phyloP scores from a whole-genome alignment of 2,888 invertebrate species.

The Masnerella sp. region DNA sequence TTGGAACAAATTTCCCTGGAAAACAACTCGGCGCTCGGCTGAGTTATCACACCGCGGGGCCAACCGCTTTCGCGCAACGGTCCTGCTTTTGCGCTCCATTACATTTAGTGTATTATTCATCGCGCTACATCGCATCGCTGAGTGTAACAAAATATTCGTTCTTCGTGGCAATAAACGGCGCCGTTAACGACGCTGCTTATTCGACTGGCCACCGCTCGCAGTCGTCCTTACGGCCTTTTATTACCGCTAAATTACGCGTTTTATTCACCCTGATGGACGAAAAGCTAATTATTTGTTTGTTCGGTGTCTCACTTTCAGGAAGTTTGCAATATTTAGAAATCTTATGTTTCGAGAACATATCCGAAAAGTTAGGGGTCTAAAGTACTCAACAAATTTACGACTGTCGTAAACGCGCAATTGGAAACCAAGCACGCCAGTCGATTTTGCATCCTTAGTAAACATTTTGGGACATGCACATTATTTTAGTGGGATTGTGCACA shows the following conservation, averaged over 20 bases:
- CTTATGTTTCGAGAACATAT: too few relatives aligned
- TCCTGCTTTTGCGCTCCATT: constrained; percentile 54
- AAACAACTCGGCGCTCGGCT: constrained; percentile 13
- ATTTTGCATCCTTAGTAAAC: too few relatives aligned
- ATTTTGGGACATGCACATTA: too few relatives aligned
- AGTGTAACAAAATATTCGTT: constrained; percentile 75
- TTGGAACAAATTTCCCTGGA: constrained; percentile 27
- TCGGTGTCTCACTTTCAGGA: too few relatives aligned
- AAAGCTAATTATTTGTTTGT: too few relatives aligned
- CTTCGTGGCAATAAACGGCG: constrained; percentile 74
- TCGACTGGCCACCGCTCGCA: constrained; percentile 54
- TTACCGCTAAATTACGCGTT: constrained; percentile 75
- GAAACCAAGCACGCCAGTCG: too few relatives aligned
- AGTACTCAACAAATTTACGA: too few relatives aligned
- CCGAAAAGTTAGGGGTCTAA: too few relatives aligned
- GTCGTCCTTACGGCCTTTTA: constrained; percentile 70
- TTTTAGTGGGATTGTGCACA: too few relatives aligned
- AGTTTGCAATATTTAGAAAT: too few relatives aligned
- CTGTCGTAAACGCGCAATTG: too few relatives aligned
- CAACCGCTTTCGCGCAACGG: constrained; percentile 27
- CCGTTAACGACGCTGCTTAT: constrained; percentile 73
- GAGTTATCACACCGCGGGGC: constrained; percentile 30
- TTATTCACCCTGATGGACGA: constrained; percentile 75
- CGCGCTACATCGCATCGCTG: constrained; percentile 42
- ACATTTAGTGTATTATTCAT: constrained; percentile 57